Base-by-base conservation (phyloP, 2,113 vertebrate species). In the Epinephelus cyanopodus region DNA sequence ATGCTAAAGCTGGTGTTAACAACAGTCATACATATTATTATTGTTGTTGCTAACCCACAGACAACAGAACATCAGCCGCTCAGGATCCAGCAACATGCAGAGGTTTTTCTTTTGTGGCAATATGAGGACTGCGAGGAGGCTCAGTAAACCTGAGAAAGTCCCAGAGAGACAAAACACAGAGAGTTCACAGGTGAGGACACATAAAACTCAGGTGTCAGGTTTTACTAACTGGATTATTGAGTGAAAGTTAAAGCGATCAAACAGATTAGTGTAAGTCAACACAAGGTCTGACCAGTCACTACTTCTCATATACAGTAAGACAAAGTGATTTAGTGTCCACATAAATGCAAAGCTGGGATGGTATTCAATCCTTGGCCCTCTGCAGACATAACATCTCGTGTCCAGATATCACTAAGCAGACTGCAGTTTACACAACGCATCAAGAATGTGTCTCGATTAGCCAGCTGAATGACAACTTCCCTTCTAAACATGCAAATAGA, bases 191-290 rank as follows among this genome's bases (percentile, higher is more conserved):
- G 42, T 45, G 42, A 45, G 42, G 47, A 53, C 45, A 18, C 12
- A 25, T 64, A n/a, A 54, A 64, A 72, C n/a, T 27, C 61, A 65
- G 21, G 69, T 66, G 69, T 66, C 61, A 27, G 52, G 7, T 74
- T 66, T 42, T 57, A 39, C n/a, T 50, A 56, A 50, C 21, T 74
- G 53, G 69, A 73, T 73, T 73, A 58, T 45, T 66, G 27, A 56
- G 53, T 21, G 27, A 65, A 80, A 39, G 52, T 66, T 15, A 76
- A 52, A 65, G 50, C 61, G 37, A 64, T 75, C 23, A 75, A 17
- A 42, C 15, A 45, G 62, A 77, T 57, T 29, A 57, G 39, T n/a
- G 50, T 23, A 56, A 15, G 10, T 19, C 7, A 47, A 18, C 48
- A 45, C 29, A 47, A 63, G 14, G 66, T 45, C 48, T 48, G 15